Evolutionary conservation across 2,888 invertebrate genomes (phyloP).

Genomic region (Hirtodrosophila trivittata): DNA sequence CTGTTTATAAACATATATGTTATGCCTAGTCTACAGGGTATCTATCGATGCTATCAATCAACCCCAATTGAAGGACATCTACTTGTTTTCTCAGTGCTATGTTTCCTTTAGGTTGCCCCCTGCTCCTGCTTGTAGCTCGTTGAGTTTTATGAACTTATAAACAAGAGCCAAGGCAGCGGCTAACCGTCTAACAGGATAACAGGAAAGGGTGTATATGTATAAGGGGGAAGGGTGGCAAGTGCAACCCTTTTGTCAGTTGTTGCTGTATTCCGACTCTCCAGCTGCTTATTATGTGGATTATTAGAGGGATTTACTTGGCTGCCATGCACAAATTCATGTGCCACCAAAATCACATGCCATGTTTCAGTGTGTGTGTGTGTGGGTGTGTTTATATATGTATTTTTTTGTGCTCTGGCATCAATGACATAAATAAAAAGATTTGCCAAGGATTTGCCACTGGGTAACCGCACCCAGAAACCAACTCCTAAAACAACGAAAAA

Average conservation of each 20-base stretch:
- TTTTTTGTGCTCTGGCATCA: constrained; percentile 53
- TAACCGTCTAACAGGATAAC: constrained; percentile 5
- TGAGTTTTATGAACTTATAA: constrained; percentile 84
- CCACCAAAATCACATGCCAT: constrained; percentile 43
- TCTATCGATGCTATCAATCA: neutral
- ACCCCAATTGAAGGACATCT: neutral
- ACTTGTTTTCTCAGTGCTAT: constrained; percentile 8
- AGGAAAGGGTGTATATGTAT: constrained; percentile 2
- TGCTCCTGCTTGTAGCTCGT: constrained; percentile 65
- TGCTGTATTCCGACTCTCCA: constrained; percentile 38
- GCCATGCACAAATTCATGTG: constrained; percentile 62
- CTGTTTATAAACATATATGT: no score
- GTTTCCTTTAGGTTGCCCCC: constrained; percentile 44
- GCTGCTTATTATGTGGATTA: constrained; percentile 78
- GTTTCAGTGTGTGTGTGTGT: constrained; percentile 18
- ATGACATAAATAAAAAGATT: constrained; percentile 82
- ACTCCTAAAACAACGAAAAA: constrained; percentile 4
- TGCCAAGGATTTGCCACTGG: constrained; percentile 79
- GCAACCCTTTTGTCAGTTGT: constrained; percentile 73
- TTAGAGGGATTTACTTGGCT: constrained; percentile 78
- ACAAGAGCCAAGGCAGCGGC: constrained; percentile 65
- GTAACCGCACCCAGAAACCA: constrained; percentile 54
- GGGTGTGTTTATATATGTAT: constrained; percentile 24
- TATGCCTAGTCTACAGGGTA: neutral
- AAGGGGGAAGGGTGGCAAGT: constrained; percentile 12